Evolutionary conservation across 1,140 invertebrate species (phyloP).

Genomic region (Drusus annulatus): DNA sequence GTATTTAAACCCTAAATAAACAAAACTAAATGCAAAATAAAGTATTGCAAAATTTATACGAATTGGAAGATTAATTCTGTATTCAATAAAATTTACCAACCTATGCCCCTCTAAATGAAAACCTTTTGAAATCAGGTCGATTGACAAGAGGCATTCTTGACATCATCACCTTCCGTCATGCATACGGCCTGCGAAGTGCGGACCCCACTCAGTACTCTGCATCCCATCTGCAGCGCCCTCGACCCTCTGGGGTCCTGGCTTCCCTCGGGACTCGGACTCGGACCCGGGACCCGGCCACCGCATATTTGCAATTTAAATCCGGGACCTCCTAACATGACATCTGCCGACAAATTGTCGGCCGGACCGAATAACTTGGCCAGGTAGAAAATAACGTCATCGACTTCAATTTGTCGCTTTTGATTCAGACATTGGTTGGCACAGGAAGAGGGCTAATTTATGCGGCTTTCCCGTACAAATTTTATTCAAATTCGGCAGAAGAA

Average conservation of each 20-base stretch:
- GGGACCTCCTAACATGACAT: constrained; percentile 73
- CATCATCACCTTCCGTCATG: constrained; percentile 34
- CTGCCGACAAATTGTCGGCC: constrained; percentile 71
- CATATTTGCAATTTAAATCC: constrained; percentile 74
- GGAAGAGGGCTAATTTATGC: constrained; percentile 38
- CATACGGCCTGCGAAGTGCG: not conserved
- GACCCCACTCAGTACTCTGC: constrained; percentile 20
- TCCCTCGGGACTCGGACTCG: constrained; percentile 51
- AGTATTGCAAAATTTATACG: too few relatives aligned
- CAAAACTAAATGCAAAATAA: too few relatives aligned
- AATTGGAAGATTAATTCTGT: too few relatives aligned
- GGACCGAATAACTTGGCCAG: constrained; percentile 62
- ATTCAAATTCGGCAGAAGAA: constrained; percentile 48
- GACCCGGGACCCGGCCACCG: constrained; percentile 57
- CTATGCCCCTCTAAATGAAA: constrained; percentile 58
- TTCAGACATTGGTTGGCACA: constrained; percentile 43
- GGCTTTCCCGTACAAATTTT: constrained; percentile 29
- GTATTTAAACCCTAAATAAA: too few relatives aligned
- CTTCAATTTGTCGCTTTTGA: constrained; percentile 57
- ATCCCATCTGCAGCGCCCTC: not conserved
- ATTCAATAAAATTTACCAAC: too few relatives aligned
- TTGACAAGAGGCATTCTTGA: constrained; percentile 27
- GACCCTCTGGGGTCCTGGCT: constrained; percentile 64
- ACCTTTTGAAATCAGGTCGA: not conserved
- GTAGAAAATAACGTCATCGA: constrained; percentile 67